phyloP scores from a whole-genome alignment of 2,113 vertebrate genomes.

The human region GRCh38 chr9:120687001-120687500 shows the following conservation, averaged over 20 bases:
- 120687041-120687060: not conserved
- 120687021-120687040: not conserved
- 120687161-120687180: not conserved
- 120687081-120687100: not conserved
- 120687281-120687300: not conserved
- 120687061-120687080: not conserved
- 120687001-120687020: not conserved
- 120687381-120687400: no score
- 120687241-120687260: not conserved
- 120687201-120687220: not conserved
- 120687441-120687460: not conserved
- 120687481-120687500: not conserved
- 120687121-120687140: not conserved
- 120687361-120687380: not conserved
- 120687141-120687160: not conserved
- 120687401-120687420: not conserved
- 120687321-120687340: not conserved
- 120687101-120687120: not conserved
- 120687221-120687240: not conserved
- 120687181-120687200: not conserved
- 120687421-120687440: not conserved
- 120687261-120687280: not conserved
- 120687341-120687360: not conserved
- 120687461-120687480: not conserved
- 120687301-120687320: not conserved